Evolutionary conservation across 2,888 invertebrate genomes (phyloP).

Genomic region (Teleiodes luculella): DNA sequence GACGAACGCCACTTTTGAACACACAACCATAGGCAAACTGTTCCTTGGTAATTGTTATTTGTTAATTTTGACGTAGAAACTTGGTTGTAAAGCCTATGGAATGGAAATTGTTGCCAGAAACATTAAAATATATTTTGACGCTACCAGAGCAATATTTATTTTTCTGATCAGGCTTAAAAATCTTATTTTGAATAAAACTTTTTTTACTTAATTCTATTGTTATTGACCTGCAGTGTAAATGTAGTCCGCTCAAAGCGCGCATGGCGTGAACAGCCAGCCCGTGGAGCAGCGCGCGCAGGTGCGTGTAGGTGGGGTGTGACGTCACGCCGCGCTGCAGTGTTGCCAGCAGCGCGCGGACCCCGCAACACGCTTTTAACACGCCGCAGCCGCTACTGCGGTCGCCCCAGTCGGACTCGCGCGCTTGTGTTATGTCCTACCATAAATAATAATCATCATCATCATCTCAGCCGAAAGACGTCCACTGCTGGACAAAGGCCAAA

Average conservation of each 20-base stretch:
- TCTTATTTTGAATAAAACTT: no score
- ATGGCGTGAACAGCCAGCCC: slow-evolving; percentile 23
- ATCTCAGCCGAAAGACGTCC: neutral
- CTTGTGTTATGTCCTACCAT: slow-evolving; percentile 45
- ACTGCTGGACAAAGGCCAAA: neutral
- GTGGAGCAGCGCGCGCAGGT: slow-evolving; percentile 28
- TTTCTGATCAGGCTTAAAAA: no score
- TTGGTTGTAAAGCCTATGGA: no score
- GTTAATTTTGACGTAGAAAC: no score
- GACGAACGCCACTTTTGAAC: no score
- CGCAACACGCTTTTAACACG: slow-evolving; percentile 31
- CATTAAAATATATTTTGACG: no score
- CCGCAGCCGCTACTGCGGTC: slow-evolving; percentile 41
- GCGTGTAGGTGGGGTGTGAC: slow-evolving; percentile 24
- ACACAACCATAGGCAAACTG: no score
- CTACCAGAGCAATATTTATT: no score
- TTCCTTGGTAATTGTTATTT: no score
- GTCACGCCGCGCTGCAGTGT: slow-evolving; percentile 27
- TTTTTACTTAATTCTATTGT: neutral
- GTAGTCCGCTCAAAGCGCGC: slow-evolving; percentile 25
- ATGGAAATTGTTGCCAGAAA: no score
- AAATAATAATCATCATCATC: neutral
- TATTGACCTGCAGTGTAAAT: slow-evolving; percentile 10
- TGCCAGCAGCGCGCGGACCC: slow-evolving; percentile 29
- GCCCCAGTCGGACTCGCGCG: slow-evolving; percentile 45